Conservation (phyloP, 1,140 invertebrate species). For the Maniola jurtina region DNA sequence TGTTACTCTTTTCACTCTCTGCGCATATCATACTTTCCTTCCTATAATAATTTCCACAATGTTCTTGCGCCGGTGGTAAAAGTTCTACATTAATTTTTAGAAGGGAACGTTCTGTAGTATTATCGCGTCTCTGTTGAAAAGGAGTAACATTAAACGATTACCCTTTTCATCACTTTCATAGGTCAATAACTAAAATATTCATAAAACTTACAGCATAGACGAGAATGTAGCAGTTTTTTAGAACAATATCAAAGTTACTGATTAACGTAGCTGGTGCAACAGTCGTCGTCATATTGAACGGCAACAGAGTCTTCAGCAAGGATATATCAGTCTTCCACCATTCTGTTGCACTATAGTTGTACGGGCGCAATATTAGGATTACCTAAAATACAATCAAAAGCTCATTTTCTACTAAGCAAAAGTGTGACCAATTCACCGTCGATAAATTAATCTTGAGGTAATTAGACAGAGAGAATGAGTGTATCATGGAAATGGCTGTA, state of each 20-base stretch:
- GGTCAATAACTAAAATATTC: too few relatives aligned
- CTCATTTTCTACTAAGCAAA: too few relatives aligned
- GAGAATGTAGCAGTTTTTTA: conserved; percentile 52
- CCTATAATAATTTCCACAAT: conserved; percentile 49
- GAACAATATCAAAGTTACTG: conserved; percentile 30
- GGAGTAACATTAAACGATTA: conserved; percentile 12
- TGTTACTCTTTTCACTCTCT: conserved; percentile 44
- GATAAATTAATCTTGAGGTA: too few relatives aligned
- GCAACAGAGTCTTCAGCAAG: conserved; percentile 55
- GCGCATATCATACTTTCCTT: conserved; percentile 53
- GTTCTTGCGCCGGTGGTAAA: conserved; percentile 32
- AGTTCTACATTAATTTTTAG: conserved; percentile 50
- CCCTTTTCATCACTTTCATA: not conserved
- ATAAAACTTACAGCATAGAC: conserved; percentile 48
- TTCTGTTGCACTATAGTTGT: conserved; percentile 44
- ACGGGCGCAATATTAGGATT: conserved; percentile 43
- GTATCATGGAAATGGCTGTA: too few relatives aligned
- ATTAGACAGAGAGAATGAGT: too few relatives aligned
- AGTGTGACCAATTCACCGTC: not conserved
- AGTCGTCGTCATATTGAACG: conserved; percentile 49
- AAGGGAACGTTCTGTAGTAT: conserved; percentile 40
- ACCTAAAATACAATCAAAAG: not conserved
- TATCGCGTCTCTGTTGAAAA: conserved; percentile 35
- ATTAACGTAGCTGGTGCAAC: conserved; percentile 33
- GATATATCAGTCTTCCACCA: conserved; percentile 61